Percentiles rank a stretch among this genome's conserved stretches.
Evolutionary conservation across 2,888 invertebrate genomes (phyloP).

Genomic region (Auanema freiburgensis): DNA sequence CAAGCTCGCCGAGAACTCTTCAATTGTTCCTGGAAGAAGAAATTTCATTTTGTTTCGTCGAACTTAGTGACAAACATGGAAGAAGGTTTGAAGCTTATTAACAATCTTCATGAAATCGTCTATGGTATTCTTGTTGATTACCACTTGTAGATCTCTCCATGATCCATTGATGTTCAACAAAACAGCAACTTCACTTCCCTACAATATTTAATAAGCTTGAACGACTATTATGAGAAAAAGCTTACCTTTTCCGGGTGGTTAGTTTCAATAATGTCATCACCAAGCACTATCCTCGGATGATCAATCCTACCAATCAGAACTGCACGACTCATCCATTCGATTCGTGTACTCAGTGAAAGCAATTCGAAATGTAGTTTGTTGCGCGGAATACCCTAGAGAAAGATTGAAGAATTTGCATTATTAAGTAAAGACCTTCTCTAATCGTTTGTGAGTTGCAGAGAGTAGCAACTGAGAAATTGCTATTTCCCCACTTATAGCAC

Average conservation of each 20-base stretch:
- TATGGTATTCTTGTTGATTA: conserved; percentile 94
- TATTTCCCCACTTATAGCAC: conserved; percentile 94
- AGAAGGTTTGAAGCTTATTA: conserved; percentile 93
- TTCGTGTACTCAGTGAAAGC: conserved; percentile 70
- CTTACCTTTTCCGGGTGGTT: conserved; percentile 11
- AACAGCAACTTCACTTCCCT: conserved; percentile 16
- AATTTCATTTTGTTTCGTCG: neutral
- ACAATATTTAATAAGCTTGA: neutral
- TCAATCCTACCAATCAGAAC: conserved; percentile 77
- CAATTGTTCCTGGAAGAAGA: conserved; percentile 50
- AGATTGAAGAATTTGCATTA: neutral
- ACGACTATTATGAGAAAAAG: neutral
- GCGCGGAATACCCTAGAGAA: conserved; percentile 41
- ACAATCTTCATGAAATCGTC: conserved; percentile 95
- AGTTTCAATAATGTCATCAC: conserved; percentile 17
- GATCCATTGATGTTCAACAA: conserved; percentile 65
- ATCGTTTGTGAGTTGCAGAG: conserved; percentile 23
- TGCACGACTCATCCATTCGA: conserved; percentile 98
- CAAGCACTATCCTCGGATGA: conserved; percentile 5
- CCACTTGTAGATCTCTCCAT: conserved; percentile 94
- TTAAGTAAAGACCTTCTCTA: conserved; percentile 6
- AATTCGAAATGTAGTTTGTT: conserved; percentile 46
- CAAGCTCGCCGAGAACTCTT: conserved; percentile 47
- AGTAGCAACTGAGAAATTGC: conserved; percentile 62
- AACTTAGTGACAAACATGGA: conserved; percentile 72